A percentile compares a stretch with the other conserved stretches of the same genome.
phyloP scores from a whole-genome alignment of 2,888 invertebrate genomes.

The Oscheius sp. region DNA sequence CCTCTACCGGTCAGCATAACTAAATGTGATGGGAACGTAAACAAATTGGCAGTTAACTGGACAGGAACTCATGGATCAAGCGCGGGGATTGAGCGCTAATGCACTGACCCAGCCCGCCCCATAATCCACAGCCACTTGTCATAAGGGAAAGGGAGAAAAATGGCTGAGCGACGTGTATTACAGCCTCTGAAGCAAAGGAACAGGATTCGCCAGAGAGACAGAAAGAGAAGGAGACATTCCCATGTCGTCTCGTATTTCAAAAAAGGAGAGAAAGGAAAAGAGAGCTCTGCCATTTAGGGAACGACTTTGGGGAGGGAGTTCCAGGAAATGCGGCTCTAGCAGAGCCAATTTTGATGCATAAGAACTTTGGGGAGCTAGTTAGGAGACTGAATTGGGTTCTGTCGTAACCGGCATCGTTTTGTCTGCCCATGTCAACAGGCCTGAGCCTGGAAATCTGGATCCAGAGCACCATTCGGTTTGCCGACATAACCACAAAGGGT shows the following conservation, averaged over 20 bases:
- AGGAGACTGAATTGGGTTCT: not conserved
- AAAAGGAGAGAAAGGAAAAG: too few species aligned
- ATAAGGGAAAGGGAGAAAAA: too few species aligned
- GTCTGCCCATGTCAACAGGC: too few species aligned
- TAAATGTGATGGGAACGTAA: not conserved
- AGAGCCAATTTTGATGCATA: not conserved
- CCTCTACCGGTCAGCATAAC: constrained; percentile 32
- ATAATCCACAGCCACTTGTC: not conserved
- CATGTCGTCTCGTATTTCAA: too few species aligned
- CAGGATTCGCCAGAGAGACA: not conserved
- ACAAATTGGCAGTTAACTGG: constrained; percentile 10
- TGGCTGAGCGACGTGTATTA: too few species aligned
- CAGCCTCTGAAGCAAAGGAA: too few species aligned
- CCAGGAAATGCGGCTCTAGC: too few species aligned
- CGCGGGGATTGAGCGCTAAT: not conserved
- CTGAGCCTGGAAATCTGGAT: too few species aligned
- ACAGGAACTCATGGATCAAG: not conserved
- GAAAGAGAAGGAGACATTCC: constrained; percentile 1
- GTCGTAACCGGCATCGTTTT: not conserved
- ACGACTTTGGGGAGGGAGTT: too few species aligned
- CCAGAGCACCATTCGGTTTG: too few species aligned
- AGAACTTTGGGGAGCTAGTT: not conserved
- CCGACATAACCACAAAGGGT: too few species aligned
- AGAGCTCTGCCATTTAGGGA: too few species aligned
- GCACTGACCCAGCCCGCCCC: not conserved